These are phyloP conservation scores for Dryococelus australis DNA, from an alignment of 2,888 invertebrate genomes.

Conservation along the genomic window DNA sequence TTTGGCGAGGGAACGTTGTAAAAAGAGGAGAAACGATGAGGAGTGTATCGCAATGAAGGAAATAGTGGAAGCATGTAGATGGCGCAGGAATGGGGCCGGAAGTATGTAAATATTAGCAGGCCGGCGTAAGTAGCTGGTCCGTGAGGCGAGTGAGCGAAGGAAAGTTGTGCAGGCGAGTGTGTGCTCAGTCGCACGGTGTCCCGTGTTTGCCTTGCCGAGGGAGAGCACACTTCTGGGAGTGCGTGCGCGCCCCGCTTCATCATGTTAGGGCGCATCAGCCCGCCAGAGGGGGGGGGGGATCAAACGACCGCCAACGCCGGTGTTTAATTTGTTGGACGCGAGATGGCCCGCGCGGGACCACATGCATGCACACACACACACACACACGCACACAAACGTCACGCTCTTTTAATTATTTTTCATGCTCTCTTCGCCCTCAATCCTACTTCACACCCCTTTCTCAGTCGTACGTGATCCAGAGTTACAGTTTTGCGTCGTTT, in stretches of 20 bases:
- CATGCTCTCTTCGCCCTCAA: neutral
- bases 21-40: too few relatives aligned
- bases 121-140: too few relatives aligned
- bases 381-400: neutral
- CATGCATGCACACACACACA: neutral
- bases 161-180: too few relatives aligned
- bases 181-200: too few relatives aligned
- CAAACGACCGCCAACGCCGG: conserved; percentile 33
- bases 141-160: too few relatives aligned
- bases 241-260: neutral
- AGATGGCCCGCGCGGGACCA: neutral
- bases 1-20: too few relatives aligned
- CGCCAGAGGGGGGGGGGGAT: conserved; percentile 16
- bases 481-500: neutral
- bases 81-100: too few relatives aligned
- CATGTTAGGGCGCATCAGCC: neutral
- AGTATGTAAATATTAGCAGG: too few relatives aligned
- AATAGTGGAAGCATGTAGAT: too few relatives aligned
- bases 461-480: neutral
- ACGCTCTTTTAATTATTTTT: neutral
- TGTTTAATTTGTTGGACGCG: conserved; percentile 35
- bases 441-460: neutral
- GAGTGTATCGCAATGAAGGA: too few relatives aligned
- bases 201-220: too few relatives aligned
- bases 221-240: too few relatives aligned